These are phyloP conservation scores for Tachina grossa DNA, from an alignment of 2,888 invertebrate genomes.

Conservation along the genomic window DNA sequence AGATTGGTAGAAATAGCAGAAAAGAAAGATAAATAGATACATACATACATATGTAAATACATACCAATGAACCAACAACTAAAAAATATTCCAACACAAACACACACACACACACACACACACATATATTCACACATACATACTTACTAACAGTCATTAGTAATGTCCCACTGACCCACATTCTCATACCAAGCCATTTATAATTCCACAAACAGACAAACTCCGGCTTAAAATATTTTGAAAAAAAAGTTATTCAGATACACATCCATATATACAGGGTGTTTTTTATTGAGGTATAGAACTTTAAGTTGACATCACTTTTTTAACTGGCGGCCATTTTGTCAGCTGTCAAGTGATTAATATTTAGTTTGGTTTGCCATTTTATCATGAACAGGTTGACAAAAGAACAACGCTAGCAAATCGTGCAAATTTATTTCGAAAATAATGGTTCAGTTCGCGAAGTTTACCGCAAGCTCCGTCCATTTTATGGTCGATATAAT, in stretches of 20 bases:
- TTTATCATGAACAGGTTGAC: too few species aligned
- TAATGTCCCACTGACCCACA: slow-evolving; percentile 70
- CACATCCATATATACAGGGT: slow-evolving; percentile 17
- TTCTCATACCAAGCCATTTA: slow-evolving; percentile 67
- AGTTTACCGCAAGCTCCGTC: too few species aligned
- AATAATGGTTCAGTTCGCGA: too few species aligned
- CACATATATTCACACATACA: slow-evolving; percentile 36
- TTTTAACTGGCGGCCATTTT: too few species aligned
- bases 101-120: slow-evolving; percentile 36
- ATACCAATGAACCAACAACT: too few species aligned
- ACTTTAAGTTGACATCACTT: too few species aligned
- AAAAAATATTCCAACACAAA: slow-evolving; percentile 30
- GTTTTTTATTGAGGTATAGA: too few species aligned
- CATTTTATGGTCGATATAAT: too few species aligned
- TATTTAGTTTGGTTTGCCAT: too few species aligned
- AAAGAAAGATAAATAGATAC: slow-evolving; percentile 68
- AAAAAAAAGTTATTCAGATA: slow-evolving; percentile 28
- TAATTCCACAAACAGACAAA: slow-evolving; percentile 68
- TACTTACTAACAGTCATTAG: slow-evolving; percentile 61
- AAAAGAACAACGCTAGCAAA: too few species aligned
- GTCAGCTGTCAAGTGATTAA: too few species aligned
- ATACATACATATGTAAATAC: slow-evolving; percentile 32
- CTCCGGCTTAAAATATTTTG: slow-evolving; percentile 63
- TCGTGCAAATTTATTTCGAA: too few species aligned
- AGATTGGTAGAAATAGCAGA: slow-evolving; percentile 67